Evolutionary conservation across 2,797 vertebrate genomes (phyloP).

Genomic region (Sciurus carolinensis): DNA sequence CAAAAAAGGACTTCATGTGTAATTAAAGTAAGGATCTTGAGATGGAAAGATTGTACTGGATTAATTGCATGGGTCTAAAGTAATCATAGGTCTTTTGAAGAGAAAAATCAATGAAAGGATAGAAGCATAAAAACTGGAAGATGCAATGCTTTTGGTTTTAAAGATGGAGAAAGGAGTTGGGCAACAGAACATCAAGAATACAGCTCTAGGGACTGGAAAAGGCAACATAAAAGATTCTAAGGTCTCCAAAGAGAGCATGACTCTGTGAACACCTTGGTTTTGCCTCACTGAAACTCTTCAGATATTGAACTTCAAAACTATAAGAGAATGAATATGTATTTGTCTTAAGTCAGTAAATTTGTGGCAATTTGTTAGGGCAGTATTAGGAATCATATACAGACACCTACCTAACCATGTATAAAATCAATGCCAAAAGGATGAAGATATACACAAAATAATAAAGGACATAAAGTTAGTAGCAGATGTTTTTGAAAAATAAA

Average conservation of each 20-base stretch:
- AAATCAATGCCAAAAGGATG: neutral
- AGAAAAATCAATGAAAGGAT: neutral
- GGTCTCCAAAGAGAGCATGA: neutral
- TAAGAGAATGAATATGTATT: neutral
- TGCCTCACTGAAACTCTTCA: neutral
- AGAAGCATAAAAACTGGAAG: neutral
- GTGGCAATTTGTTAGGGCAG: neutral
- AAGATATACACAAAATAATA: neutral
- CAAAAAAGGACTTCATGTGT: neutral
- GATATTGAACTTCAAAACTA: neutral
- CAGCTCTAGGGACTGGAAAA: neutral
- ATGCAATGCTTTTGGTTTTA: neutral
- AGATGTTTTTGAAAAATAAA: conserved; percentile 36
- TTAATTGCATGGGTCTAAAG: neutral
- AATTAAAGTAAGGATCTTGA: neutral
- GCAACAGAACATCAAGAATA: neutral
- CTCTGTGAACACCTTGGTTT: neutral
- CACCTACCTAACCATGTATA: neutral
- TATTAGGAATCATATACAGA: neutral
- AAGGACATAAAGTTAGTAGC: neutral
- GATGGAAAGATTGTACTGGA: neutral
- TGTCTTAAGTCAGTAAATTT: neutral
- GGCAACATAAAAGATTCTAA: neutral
- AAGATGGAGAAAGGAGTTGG: neutral
- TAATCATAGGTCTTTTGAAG: neutral